Evolutionary conservation across 1,140 invertebrate genomes (phyloP).

Genomic region (Tetramorium simillimum): DNA sequence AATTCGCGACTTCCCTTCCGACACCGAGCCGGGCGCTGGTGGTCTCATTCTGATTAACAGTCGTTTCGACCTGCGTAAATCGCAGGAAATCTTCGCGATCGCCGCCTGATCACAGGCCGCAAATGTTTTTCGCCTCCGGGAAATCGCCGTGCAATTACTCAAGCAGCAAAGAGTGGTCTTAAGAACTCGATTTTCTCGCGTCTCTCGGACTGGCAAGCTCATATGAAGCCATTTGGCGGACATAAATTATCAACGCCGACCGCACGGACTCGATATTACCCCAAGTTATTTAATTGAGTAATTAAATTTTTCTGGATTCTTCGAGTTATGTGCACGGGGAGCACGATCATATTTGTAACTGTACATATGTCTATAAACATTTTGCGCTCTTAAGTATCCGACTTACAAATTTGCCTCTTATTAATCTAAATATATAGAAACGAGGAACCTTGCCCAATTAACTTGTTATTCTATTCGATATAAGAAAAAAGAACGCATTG

Average conservation of each 20-base stretch:
- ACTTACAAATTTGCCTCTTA: not conserved
- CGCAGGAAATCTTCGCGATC: conserved; percentile 15
- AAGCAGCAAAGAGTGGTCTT: not conserved
- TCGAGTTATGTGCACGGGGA: not conserved
- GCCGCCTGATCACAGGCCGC: conserved; percentile 14
- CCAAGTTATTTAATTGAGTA: conserved; percentile 37
- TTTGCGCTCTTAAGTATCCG: not conserved
- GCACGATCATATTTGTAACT: not conserved
- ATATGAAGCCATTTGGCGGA: conserved; percentile 28
- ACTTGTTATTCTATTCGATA: not conserved
- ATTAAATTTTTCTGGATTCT: conserved; percentile 33
- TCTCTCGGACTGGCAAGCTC: conserved; percentile 1
- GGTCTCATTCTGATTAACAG: conserved; percentile 68
- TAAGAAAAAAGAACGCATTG: not conserved
- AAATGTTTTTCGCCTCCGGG: not conserved
- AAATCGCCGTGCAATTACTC: conserved; percentile 35
- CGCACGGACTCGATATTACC: not conserved
- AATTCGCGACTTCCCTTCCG: conserved; percentile 68
- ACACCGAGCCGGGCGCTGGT: conserved; percentile 55
- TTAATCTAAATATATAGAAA: not conserved
- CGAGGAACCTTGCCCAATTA: conserved; percentile 22
- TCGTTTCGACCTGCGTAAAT: conserved; percentile 29
- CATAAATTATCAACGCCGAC: conserved; percentile 33
- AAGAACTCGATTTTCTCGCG: conserved; percentile 36
- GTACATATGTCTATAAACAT: not conserved